Base-by-base conservation (phyloP, 2,888 invertebrate species). In the Lasioglossum oenotherae region DNA sequence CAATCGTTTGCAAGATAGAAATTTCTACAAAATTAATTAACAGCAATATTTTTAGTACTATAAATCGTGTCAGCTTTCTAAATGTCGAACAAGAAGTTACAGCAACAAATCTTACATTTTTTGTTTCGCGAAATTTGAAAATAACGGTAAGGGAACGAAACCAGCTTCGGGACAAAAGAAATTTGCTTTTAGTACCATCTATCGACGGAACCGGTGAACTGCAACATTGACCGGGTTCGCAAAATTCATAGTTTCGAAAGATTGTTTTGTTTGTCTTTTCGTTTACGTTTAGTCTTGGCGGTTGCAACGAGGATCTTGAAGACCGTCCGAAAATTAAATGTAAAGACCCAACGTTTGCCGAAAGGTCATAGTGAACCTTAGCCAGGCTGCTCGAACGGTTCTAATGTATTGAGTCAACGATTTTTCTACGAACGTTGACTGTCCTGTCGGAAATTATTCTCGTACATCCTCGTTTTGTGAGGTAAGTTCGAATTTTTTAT, bases 311-410 rank as follows among this genome's bases (percentile, higher is more conserved):
- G 78, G 85, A 88, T 87, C 86, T 89, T 90, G 41, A 38, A 41
- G 41, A 71, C n/a, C 92, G 90, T 94, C 94, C 93, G 93, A 94
- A 94, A 94, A 93, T 93, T 88, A 86, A 91, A 87, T 88, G 89
- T 81, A 87, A 90, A 82, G 81, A 88, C 77, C 87, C 83, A 93
- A 92, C 92, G 89, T 92, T 91, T 83, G 90, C 87, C 86, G 84
- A 86, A 89, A 86, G 82, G 75, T 87, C 82, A 77, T 73, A 67
- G 69, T 64, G 35, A 80, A 60, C 78, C 74, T 84, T 74, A 46
- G 53, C 69, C 16, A 10, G 67, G 35, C 38, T 53, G 16, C 60
- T 60, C 49, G 69, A 46, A 60, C 69, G 31, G 67, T 53, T 64
- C 49, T 77, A 84, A 81, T 84, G 84, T 74, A 74, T 57, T 84